Evolutionary conservation across 2,113 vertebrate species (phyloP).

Genomic region (Pedetes capensis): DNA sequence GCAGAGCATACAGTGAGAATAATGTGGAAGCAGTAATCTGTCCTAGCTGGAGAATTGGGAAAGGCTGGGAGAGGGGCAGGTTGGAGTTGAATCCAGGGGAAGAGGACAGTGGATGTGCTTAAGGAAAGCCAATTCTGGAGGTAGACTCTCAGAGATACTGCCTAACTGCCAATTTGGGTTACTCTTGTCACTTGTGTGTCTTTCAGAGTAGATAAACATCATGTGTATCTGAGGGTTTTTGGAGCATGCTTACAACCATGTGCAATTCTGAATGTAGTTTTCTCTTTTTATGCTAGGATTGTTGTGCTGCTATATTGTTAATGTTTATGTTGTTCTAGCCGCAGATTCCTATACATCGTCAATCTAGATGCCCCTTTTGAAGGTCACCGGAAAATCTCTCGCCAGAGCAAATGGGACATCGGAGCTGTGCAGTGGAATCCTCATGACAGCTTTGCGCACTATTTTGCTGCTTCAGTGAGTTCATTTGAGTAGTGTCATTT

Average conservation of each 20-base stretch:
- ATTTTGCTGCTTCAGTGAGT: slow-evolving; percentile 95
- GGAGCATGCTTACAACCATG: neutral
- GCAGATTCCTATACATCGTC: slow-evolving; percentile 95
- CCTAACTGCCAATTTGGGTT: neutral
- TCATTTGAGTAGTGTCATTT: neutral
- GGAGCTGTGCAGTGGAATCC: slow-evolving; percentile 99
- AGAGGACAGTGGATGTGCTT: neutral
- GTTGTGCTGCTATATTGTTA: neutral
- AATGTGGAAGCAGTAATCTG: neutral
- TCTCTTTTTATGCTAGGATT: neutral
- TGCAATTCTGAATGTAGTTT: neutral
- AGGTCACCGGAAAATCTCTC: slow-evolving; percentile 91
- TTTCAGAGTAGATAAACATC: neutral
- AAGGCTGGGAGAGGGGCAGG: neutral
- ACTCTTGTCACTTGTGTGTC: neutral
- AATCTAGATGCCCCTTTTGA: slow-evolving; percentile 93
- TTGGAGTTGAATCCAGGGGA: neutral
- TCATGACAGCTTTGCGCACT: slow-evolving; percentile 88
- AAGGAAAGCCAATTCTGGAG: neutral
- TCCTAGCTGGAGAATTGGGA: neutral
- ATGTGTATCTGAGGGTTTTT: neutral
- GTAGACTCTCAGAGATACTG: neutral
- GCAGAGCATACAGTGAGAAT: neutral
- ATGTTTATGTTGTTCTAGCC: slow-evolving; percentile 80
- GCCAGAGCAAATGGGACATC: slow-evolving; percentile 99